phyloP scores from a whole-genome alignment of 1,140 invertebrate species.

The Archegozetes longisetosus region DNA sequence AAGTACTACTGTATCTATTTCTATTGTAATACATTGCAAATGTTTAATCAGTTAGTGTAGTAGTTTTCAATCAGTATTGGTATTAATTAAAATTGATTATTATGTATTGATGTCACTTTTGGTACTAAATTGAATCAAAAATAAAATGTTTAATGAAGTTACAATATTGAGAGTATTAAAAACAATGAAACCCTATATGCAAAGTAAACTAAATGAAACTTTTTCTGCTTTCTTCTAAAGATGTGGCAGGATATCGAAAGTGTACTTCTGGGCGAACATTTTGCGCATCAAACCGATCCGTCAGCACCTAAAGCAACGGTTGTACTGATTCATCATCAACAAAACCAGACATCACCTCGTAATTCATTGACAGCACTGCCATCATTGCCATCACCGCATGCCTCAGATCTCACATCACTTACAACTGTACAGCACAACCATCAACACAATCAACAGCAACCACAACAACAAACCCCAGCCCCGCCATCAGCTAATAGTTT shows the following conservation, averaged over 20 bases:
- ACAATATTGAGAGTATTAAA: no score
- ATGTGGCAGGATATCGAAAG: conserved; percentile 39
- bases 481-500: background rate
- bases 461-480: background rate
- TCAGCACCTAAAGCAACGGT: background rate
- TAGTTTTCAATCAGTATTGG: no score
- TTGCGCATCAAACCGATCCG: background rate
- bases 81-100: no score
- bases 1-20: no score
- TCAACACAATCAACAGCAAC: conserved; percentile 17
- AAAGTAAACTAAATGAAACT: no score
- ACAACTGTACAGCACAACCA: background rate
- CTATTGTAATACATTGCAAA: no score
- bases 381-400: background rate
- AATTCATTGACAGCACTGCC: background rate
- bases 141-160: no score
- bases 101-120: no score
- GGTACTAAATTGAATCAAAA: no score
- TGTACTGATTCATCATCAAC: background rate
- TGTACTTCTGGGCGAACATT: conserved; percentile 30
- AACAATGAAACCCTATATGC: no score
- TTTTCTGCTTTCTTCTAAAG: no score
- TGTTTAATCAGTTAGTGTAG: no score
- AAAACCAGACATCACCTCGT: background rate
- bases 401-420: background rate